phyloP scores from a whole-genome alignment of 2,113 vertebrate genomes.

The Nansenia antarctica region DNA sequence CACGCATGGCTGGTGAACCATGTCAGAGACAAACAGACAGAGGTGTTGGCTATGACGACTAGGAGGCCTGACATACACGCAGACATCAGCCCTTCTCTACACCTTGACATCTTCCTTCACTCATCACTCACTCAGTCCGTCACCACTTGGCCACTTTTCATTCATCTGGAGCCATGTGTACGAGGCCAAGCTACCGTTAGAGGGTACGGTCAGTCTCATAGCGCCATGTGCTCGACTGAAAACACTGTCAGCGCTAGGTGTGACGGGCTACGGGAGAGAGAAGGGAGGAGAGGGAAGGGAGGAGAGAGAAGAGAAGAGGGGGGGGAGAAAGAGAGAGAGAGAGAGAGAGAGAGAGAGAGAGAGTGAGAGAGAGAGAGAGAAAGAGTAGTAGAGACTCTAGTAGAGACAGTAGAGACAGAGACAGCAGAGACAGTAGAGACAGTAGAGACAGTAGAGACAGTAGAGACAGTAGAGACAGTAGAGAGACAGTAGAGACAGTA shows the following conservation, averaged over 20 bases:
- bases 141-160: no score
- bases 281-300: neutral
- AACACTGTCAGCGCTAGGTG: neutral
- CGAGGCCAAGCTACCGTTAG: neutral
- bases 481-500: neutral
- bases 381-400: no score
- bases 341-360: neutral
- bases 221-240: neutral
- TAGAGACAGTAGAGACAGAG: neutral
- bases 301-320: neutral
- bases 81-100: neutral
- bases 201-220: neutral
- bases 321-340: neutral
- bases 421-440: neutral
- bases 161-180: neutral
- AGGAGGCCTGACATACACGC: neutral
- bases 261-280: neutral
- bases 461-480: slow-evolving; percentile 1
- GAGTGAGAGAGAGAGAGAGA: neutral
- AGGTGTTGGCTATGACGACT: neutral
- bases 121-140: no score
- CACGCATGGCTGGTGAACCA: no score
- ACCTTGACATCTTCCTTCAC: neutral
- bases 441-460: neutral
- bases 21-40: no score